These are phyloP conservation scores for Temnothorax nylanderi DNA, from an alignment of 1,140 invertebrate species.

Conservation along the genomic window DNA sequence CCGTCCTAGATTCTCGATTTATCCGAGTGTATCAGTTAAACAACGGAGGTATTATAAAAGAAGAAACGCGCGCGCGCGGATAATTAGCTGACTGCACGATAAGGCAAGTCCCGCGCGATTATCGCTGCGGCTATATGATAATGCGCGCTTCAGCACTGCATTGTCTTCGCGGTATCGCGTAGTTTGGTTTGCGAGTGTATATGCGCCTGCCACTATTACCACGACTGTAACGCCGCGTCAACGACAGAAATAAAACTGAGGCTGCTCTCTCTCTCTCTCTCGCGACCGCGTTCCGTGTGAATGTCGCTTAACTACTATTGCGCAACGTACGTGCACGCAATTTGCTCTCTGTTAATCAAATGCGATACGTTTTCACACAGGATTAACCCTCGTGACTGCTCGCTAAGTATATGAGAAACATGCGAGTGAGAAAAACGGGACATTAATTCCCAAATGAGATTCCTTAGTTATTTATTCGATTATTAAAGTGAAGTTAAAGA, in stretches of 20 bases:
- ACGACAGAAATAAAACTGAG: constrained; percentile 44
- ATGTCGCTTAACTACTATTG: constrained; percentile 35
- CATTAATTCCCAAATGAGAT: neutral
- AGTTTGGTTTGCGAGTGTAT: neutral
- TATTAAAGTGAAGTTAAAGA: neutral
- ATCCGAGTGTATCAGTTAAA: neutral
- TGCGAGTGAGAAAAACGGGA: neutral
- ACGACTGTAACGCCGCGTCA: constrained; percentile 32
- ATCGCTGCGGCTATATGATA: constrained; percentile 9
- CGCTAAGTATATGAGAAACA: neutral
- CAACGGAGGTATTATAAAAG: constrained; percentile 12
- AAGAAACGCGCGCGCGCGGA: neutral
- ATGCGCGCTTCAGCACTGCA: constrained; percentile 1
- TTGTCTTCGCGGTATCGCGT: neutral
- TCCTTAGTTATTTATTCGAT: neutral
- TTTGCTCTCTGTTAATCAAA: constrained; percentile 52
- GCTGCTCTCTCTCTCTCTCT: neutral
- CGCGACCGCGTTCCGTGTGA: constrained; percentile 7
- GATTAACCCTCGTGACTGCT: constrained; percentile 17
- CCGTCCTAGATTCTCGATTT: constrained; percentile 35
- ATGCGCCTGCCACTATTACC: neutral
- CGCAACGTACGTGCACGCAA: constrained; percentile 20
- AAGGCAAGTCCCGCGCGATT: neutral
- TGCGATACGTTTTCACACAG: constrained; percentile 21
- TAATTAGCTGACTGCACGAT: constrained; percentile 27